Percentiles rank a stretch among this genome's conserved stretches.
These are phyloP conservation scores for Crocodylus rhombifer DNA, from an alignment of 2,797 vertebrate species.

Conservation along the genomic window DNA sequence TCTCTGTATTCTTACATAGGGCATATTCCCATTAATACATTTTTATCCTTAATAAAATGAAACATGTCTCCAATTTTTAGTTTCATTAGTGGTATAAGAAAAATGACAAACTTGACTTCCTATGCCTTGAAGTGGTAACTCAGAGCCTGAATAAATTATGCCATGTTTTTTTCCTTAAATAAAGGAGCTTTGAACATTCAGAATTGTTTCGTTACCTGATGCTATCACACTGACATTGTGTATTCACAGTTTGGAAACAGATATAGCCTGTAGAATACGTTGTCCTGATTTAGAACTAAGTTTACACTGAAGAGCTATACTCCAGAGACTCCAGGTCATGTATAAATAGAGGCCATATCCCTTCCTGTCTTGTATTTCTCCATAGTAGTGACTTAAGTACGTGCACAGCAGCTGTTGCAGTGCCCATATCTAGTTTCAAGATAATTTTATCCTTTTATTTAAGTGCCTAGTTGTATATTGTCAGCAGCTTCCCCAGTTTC, in stretches of 20 bases:
- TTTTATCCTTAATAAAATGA: not conserved
- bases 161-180: not conserved
- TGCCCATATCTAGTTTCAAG: slow-evolving; percentile 66
- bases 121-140: slow-evolving; percentile 1
- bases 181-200: slow-evolving; percentile 8
- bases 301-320: slow-evolving; percentile 34
- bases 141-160: slow-evolving; percentile 20
- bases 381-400: slow-evolving; percentile 68
- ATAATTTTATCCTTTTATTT: slow-evolving; percentile 61
- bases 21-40: not conserved
- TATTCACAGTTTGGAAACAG: slow-evolving; percentile 31
- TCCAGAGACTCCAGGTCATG: slow-evolving; percentile 2
- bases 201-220: slow-evolving; percentile 20
- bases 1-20: not conserved
- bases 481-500: slow-evolving; percentile 29
- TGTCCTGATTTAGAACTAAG: slow-evolving; percentile 44
- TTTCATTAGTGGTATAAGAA: not conserved
- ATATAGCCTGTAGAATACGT: slow-evolving; percentile 30
- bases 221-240: not conserved
- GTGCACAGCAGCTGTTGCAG: slow-evolving; percentile 66
- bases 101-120: not conserved
- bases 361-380: slow-evolving; percentile 72
- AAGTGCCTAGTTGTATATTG: slow-evolving; percentile 60
- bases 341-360: slow-evolving; percentile 76
- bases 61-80: not conserved